Evolutionary conservation across 2,888 invertebrate species (phyloP), one percentile per base, ranked within the genome.

Genomic region (Suillia variegata): DNA sequence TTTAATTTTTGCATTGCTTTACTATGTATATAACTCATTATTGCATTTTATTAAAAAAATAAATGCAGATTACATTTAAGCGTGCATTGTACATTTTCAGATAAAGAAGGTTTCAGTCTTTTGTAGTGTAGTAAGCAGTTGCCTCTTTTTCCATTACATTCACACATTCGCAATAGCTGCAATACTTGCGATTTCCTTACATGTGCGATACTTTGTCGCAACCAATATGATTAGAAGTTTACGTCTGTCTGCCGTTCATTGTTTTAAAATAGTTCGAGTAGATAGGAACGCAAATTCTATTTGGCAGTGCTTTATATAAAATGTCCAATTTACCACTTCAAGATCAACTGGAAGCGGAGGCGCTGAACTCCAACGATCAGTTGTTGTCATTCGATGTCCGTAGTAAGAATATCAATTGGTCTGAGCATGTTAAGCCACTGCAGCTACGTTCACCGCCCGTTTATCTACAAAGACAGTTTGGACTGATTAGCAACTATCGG

Each of bases 261-360:
- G n/a, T n/a, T n/a, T n/a, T n/a, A n/a, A n/a, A n/a, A n/a, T n/a
- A 10, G 15, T 13, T 45, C 2, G 20, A 18, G 18, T 17, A 2
- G 45, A 6, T 45, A 59, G 55, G 63, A 20, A 58, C 61, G n/a
- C 38, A n/a, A n/a, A n/a, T 4, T 38, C 38, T 4, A 38, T 38
- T n/a, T n/a, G n/a, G 4, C 38, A 6, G n/a, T 15, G 13, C 21
- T 49, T 47, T 6, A 21, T n/a, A 42, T n/a, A 34, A 54, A 50
- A 62, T 60, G 59, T 38, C 22, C 42, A 26, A 24, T 12, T 48
- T 59, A 55, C 67, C 69, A 38, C 60, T 79, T 71, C 73, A 75
- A 76, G 77, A 69, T 59, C 69, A 75, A 65, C 65, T 81, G 59
- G 81, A 81, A 65, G 80, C 78, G 5, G 76, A 78, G 58, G 71